A percentile compares a stretch with the other conserved stretches of the same genome.
These are phyloP conservation scores for Nansenia antarctica DNA, from an alignment of 2,113 vertebrate genomes.

Conservation along the genomic window DNA sequence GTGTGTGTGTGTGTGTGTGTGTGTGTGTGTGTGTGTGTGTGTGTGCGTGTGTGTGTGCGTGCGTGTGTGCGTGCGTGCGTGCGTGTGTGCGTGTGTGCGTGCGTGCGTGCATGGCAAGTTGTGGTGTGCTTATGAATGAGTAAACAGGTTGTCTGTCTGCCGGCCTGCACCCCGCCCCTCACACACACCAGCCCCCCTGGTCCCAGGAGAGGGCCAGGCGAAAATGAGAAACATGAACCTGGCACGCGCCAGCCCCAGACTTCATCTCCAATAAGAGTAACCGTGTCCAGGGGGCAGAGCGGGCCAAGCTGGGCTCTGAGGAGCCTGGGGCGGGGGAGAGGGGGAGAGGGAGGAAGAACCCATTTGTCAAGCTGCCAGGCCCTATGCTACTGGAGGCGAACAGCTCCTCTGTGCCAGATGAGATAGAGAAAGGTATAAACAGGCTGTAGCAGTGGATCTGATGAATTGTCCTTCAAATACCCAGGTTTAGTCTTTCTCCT, in stretches of 20 bases:
- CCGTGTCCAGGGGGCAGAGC: not conserved
- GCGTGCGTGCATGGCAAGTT: too few species aligned
- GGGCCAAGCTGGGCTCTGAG: not conserved
- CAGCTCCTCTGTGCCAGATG: not conserved
- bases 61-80: too few species aligned
- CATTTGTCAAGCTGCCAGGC: constrained; percentile 19
- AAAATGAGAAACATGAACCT: constrained; percentile 54
- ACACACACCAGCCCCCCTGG: not conserved
- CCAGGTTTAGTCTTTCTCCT: not conserved
- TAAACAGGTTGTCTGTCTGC: constrained; percentile 7
- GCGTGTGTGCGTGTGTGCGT: too few species aligned
- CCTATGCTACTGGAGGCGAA: not conserved
- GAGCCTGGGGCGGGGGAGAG: not conserved
- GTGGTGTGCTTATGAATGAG: constrained; percentile 31
- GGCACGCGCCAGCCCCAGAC: not conserved
- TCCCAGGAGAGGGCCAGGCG: constrained; percentile 31
- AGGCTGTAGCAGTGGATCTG: not conserved
- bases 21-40: too few species aligned
- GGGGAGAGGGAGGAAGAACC: not conserved
- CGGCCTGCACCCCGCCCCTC: not conserved
- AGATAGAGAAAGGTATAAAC: not conserved
- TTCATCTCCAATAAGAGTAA: constrained; percentile 7
- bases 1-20: not conserved
- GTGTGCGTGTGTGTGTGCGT: too few species aligned
- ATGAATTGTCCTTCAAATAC: constrained; percentile 12